Conservation (phyloP, 2,888 invertebrate species). For the Bhutanitis thaidina region DNA sequence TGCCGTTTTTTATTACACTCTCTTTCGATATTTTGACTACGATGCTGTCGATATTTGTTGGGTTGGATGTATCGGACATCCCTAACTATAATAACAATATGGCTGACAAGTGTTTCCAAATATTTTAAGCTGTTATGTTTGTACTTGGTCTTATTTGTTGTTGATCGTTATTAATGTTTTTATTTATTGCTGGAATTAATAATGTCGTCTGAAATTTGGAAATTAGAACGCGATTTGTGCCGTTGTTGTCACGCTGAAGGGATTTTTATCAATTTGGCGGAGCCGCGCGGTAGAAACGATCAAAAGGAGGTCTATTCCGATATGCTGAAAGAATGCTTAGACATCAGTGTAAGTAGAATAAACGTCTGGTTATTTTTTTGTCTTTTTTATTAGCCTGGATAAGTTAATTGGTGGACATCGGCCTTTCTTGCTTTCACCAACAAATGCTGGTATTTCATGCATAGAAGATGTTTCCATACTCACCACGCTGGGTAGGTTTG, state of each 20-base stretch:
- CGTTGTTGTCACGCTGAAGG: constrained; percentile 64
- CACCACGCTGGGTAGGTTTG: too few relatives aligned
- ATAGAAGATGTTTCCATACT: too few relatives aligned
- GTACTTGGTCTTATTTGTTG: not conserved
- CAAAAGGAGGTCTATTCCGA: constrained; percentile 44
- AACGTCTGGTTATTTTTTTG: too few relatives aligned
- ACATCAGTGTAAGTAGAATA: constrained; percentile 43
- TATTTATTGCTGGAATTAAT: constrained; percentile 19
- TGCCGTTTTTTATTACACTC: too few relatives aligned
- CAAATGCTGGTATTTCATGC: too few relatives aligned
- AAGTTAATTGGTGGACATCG: too few relatives aligned
- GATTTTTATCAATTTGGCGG: constrained; percentile 44
- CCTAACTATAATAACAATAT: not conserved
- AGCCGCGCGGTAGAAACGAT: constrained; percentile 32
- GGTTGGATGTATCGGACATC: too few relatives aligned
- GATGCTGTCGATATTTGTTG: too few relatives aligned
- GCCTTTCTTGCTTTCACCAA: too few relatives aligned
- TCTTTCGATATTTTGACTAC: too few relatives aligned
- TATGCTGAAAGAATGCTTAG: constrained; percentile 48
- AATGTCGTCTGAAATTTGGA: constrained; percentile 47
- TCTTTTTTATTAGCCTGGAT: too few relatives aligned
- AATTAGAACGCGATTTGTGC: constrained; percentile 53
- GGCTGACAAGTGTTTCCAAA: not conserved
- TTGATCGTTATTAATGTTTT: not conserved
- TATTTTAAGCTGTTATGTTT: not conserved